Conservation (phyloP, 1,140 invertebrate species). For the Sycophila sp. region DNA sequence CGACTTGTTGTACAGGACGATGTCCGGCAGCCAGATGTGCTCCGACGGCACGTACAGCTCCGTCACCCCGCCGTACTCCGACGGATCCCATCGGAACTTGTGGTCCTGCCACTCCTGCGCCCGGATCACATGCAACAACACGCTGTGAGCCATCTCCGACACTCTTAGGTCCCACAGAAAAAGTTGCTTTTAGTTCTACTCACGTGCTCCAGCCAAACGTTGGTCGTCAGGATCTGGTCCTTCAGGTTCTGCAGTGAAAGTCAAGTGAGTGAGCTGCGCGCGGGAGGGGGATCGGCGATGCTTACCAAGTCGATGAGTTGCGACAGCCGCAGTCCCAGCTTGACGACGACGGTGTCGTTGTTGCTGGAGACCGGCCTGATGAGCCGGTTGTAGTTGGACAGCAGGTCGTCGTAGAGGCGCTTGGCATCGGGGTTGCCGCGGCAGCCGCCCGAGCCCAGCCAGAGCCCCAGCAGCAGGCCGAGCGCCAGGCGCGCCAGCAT, state of each 20-base stretch:
- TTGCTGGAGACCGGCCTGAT: conserved; percentile 94
- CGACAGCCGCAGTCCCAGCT: conserved; percentile 89
- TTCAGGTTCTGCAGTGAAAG: conserved; percentile 84
- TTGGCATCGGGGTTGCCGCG: conserved; percentile 88
- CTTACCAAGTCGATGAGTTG: conserved; percentile 95
- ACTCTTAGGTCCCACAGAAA: too few species aligned
- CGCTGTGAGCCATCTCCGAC: too few species aligned
- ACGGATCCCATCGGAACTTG: conserved; percentile 95
- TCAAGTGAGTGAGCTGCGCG: not conserved
- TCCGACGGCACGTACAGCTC: conserved; percentile 93
- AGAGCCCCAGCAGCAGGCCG: conserved; percentile 1
- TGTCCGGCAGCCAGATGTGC: conserved; percentile 95
- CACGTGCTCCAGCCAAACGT: conserved; percentile 96
- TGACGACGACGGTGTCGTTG: conserved; percentile 91
- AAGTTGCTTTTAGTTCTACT: too few species aligned
- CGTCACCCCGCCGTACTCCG: conserved; percentile 93
- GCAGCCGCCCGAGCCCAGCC: not conserved
- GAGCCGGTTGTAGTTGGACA: conserved; percentile 96
- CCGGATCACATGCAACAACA: too few species aligned
- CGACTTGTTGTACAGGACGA: conserved; percentile 97
- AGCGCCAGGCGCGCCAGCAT: conserved; percentile 32
- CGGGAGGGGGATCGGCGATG: conserved; percentile 7
- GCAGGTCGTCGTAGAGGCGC: conserved; percentile 91
- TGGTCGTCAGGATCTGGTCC: conserved; percentile 95
- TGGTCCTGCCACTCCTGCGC: conserved; percentile 96